A percentile compares a stretch with the other conserved stretches of the same genome.
Conservation (phyloP, 2,797 vertebrate species). For the Poecile montanus region DNA sequence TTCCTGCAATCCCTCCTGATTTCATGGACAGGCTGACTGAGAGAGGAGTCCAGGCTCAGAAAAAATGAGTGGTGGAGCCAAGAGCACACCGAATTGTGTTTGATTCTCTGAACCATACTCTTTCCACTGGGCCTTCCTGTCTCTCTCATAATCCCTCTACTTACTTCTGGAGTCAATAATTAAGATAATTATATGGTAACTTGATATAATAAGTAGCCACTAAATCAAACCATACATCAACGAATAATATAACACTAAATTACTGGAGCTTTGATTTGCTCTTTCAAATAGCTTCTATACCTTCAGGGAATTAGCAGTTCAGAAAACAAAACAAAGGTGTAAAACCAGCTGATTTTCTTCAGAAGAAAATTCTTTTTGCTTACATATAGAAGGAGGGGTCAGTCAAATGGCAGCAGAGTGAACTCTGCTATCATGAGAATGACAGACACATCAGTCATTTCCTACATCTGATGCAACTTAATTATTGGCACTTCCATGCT, state of each 20-base stretch:
- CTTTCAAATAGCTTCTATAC: constrained; percentile 46
- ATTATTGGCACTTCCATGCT: constrained; percentile 51
- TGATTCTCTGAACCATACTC: background rate
- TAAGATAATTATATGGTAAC: constrained; percentile 69
- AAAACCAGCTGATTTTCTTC: constrained; percentile 30
- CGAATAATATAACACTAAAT: constrained; percentile 55
- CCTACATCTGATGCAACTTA: constrained; percentile 39
- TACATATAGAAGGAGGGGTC: background rate
- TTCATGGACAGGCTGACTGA: background rate
- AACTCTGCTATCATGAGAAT: background rate
- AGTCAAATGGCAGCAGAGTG: background rate
- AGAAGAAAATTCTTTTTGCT: constrained; percentile 39
- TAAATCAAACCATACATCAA: constrained; percentile 65
- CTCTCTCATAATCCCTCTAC: constrained; percentile 47
- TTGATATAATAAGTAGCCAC: constrained; percentile 66
- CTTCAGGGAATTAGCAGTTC: constrained; percentile 46
- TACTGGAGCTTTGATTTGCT: constrained; percentile 51
- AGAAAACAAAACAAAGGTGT: constrained; percentile 54
- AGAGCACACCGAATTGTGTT: background rate
- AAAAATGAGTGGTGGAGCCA: background rate
- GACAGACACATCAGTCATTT: constrained; percentile 45
- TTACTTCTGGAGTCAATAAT: constrained; percentile 63
- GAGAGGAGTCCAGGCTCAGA: background rate
- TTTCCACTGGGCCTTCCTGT: constrained; percentile 41
- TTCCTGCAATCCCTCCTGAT: background rate